Evolutionary conservation across 2,797 vertebrate genomes (phyloP), one percentile per base, ranked within the genome.

Genomic region (Clarias fuscus): DNA sequence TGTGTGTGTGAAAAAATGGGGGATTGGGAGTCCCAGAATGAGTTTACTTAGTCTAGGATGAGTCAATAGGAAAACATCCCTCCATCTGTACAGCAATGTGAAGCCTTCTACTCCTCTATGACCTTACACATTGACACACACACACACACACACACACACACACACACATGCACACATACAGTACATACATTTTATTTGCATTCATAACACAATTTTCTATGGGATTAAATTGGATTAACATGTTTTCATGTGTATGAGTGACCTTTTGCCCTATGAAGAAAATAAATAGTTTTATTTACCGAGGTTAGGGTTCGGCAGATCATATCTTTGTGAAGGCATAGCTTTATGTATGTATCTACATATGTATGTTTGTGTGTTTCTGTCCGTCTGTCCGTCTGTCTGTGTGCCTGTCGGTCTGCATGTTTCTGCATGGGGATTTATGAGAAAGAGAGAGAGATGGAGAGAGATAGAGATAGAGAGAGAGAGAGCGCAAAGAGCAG

Each of bases 1-100:
- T 65, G 15, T 67, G 43, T 82, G 24, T 67, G 64, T 53, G n/a
- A 27, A 43, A 89, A 84, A 90, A 87, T 88, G 88, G 90, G 91
- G 90, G 91, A 88, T 90, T 89, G 88, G 88, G 91, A 89, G 87
- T 93, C 89, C 93, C 90, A 91, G 88, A 89, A 93, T 90, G 86
- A 87, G 89, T 89, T 93, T 83, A 86, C 53, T 87, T 86, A 88
- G 88, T 87, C 89, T 88, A 90, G 85, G 88, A 95, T 95, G 94
- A 95, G 92, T 95, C 94, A 95, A 89, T 93, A 84, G 88, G 90
- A 91, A 95, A 94, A 90, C 89, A 94, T 94, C 91, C 89, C 89
- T 67, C 75, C 82, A 80, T 84, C 86, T 87, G 75, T 79, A 84
- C 2, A 64, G 73, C 61, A 67, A 84, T 43, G 75, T 84, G 75